Evolutionary conservation across 2,888 invertebrate genomes (phyloP).

Genomic region (Hedya salicella): DNA sequence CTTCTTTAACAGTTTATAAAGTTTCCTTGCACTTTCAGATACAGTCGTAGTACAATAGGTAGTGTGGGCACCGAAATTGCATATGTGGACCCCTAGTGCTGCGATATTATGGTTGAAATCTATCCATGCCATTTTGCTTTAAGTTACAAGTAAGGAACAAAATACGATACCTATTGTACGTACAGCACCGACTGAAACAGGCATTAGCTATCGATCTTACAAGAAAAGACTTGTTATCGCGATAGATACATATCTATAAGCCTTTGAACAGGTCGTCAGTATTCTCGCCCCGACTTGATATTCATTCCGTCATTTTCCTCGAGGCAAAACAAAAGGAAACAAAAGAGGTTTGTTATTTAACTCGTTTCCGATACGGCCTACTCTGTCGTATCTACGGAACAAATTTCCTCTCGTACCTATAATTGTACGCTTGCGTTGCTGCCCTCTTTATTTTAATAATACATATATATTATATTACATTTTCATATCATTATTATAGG

Average conservation of each 20-base stretch:
- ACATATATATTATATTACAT: background rate
- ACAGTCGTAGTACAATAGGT: no score
- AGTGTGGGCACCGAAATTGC: no score
- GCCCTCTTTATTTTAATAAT: background rate
- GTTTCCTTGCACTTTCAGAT: no score
- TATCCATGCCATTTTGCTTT: no score
- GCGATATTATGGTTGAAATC: no score
- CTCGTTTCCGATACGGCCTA: conserved; percentile 83
- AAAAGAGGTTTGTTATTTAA: conserved; percentile 80
- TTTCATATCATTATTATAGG: no score
- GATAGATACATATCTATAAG: conserved; percentile 35
- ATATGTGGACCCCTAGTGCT: no score
- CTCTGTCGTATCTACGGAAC: conserved; percentile 75
- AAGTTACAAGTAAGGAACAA: no score
- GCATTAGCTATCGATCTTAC: conserved; percentile 7
- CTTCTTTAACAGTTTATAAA: no score
- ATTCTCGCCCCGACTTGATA: conserved; percentile 71
- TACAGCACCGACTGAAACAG: background rate
- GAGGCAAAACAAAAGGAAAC: conserved; percentile 63
- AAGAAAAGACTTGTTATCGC: conserved; percentile 13
- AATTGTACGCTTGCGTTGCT: conserved; percentile 44
- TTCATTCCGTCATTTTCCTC: conserved; percentile 69
- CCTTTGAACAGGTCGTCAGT: conserved; percentile 65
- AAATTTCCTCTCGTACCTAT: conserved; percentile 71
- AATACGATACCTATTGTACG: background rate